A percentile compares a stretch with the other conserved stretches of the same genome.
These are phyloP conservation scores for Ranitomeya imitator DNA, from an alignment of 2,113 vertebrate genomes.

Conservation along the genomic window DNA sequence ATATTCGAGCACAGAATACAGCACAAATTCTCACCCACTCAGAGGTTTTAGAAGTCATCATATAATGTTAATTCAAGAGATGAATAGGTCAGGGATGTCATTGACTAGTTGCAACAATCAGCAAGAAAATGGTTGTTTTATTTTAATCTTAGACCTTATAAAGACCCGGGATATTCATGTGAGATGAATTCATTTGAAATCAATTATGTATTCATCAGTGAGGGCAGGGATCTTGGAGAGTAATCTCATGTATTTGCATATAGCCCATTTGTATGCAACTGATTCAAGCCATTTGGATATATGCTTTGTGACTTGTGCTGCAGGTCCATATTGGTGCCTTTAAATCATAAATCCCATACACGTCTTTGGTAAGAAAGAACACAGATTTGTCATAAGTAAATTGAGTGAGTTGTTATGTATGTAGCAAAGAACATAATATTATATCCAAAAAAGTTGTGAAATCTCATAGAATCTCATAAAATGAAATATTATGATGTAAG, in stretches of 20 bases:
- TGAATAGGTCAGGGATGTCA: constrained; percentile 39
- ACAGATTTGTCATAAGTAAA: not conserved
- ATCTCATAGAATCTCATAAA: too few species aligned
- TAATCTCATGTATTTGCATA: constrained; percentile 37
- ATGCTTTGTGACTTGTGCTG: constrained; percentile 15
- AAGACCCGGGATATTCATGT: constrained; percentile 25
- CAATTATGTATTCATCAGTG: constrained; percentile 40
- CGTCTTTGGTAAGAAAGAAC: not conserved
- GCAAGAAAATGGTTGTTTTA: constrained; percentile 51
- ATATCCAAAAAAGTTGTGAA: too few species aligned
- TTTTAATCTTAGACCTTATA: constrained; percentile 38
- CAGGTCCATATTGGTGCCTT: constrained; percentile 4
- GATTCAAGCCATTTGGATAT: constrained; percentile 25
- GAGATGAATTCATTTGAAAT: constrained; percentile 45
- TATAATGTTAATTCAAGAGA: constrained; percentile 39
- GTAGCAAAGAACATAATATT: not conserved
- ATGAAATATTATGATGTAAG: too few species aligned
- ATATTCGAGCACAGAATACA: not conserved
- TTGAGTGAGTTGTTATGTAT: not conserved
- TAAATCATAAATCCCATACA: not conserved
- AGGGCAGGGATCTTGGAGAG: constrained; percentile 43
- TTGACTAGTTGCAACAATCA: constrained; percentile 42
- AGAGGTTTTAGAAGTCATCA: constrained; percentile 27
- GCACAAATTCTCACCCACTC: not conserved
- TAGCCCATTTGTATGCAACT: constrained; percentile 37